Percentiles rank a stretch among this genome's conserved stretches.
These are phyloP conservation scores for Cryptosula pallasiana DNA, from an alignment of 2,888 invertebrate genomes.

Conservation along the genomic window DNA sequence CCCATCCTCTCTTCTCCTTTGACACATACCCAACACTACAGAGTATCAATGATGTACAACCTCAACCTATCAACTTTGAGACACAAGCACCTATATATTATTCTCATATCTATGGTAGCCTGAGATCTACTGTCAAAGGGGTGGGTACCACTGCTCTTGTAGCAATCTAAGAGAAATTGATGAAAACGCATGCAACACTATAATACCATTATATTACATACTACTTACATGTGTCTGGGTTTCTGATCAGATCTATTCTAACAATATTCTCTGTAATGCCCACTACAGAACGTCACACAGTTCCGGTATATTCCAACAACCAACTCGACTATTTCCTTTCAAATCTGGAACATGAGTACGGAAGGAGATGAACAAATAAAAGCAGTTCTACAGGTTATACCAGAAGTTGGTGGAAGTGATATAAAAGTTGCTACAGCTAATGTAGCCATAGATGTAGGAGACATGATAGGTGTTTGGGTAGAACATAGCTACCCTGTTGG, in stretches of 20 bases:
- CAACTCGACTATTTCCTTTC: background rate
- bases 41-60: background rate
- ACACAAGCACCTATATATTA: background rate
- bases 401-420: background rate
- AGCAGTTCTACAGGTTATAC: background rate
- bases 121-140: conserved; percentile 5
- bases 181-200: too few species aligned
- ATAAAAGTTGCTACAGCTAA: background rate
- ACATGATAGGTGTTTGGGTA: background rate
- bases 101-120: background rate
- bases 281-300: conserved; percentile 10
- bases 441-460: background rate
- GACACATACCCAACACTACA: background rate
- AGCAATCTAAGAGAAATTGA: too few species aligned
- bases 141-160: too few species aligned
- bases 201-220: too few species aligned
- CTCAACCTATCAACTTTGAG: background rate
- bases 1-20: background rate
- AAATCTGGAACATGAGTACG: background rate
- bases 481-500: background rate
- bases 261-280: too few species aligned
- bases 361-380: background rate
- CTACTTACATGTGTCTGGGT: too few species aligned
- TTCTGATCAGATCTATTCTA: too few species aligned
- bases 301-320: background rate